Conservation (phyloP, 2,888 invertebrate genomes). For the Caenorhabditis sp. region DNA sequence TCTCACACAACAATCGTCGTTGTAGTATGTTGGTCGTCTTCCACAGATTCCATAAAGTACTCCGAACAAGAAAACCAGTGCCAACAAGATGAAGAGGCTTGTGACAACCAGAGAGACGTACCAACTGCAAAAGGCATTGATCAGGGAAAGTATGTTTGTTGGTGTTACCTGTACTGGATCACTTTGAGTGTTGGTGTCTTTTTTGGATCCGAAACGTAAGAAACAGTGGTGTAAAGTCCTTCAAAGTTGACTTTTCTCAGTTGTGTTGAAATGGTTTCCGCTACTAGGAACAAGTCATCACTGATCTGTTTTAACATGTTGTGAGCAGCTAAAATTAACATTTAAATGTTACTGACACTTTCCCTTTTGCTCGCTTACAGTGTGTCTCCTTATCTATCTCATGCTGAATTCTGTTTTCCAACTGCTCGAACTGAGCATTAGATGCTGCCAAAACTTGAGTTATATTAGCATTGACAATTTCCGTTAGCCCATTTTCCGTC, state of each 20-base stretch:
- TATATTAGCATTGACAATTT: constrained; percentile 72
- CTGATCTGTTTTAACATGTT: constrained; percentile 74
- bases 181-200: constrained; percentile 68
- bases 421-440: constrained; percentile 66
- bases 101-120: constrained; percentile 84
- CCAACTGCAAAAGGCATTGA: constrained; percentile 82
- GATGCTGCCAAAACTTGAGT: constrained; percentile 64
- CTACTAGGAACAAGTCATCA: constrained; percentile 77
- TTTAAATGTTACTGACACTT: no score
- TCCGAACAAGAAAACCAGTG: constrained; percentile 84
- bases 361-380: constrained; percentile 38
- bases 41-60: constrained; percentile 85
- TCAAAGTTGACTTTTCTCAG: constrained; percentile 79
- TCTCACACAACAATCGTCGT: constrained; percentile 84
- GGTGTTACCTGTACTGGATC: constrained; percentile 72
- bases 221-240: constrained; percentile 73
- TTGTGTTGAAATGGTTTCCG: constrained; percentile 76
- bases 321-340: constrained; percentile 68
- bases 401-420: constrained; percentile 67
- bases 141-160: neutral
- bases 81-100: constrained; percentile 83
- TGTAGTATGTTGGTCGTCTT: constrained; percentile 83
- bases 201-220: constrained; percentile 70
- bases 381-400: constrained; percentile 68
- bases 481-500: constrained; percentile 65